Percentiles rank a stretch among this genome's conserved stretches.
phyloP scores from a whole-genome alignment of 2,797 vertebrate genomes.

The Phaenicophaeus curvirostris region DNA sequence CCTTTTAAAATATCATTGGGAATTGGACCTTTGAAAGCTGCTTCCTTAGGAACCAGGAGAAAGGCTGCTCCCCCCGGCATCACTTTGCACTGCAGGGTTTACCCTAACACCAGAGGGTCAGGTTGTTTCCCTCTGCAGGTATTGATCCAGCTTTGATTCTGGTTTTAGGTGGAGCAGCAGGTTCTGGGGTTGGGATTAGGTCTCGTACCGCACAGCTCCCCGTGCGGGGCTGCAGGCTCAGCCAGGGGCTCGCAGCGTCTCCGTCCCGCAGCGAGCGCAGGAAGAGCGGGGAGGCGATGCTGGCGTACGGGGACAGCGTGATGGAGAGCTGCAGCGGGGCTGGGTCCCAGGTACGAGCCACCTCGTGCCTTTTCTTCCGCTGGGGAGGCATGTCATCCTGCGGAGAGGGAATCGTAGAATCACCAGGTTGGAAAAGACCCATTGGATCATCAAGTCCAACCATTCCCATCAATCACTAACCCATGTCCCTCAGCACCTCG shows the following conservation, averaged over 20 bases:
- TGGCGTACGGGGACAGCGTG: conserved; percentile 86
- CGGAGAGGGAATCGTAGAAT: background rate
- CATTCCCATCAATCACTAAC: no score
- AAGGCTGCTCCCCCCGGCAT: background rate
- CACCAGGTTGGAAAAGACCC: no score
- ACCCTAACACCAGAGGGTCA: accelerated
- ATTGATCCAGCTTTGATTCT: background rate
- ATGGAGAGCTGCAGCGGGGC: conserved; percentile 87
- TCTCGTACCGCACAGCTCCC: conserved; percentile 80
- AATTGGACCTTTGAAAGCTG: background rate
- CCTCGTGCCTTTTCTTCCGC: conserved; percentile 73
- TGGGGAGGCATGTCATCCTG: conserved; percentile 77
- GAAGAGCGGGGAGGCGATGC: conserved; percentile 84
- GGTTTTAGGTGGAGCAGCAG: accelerated
- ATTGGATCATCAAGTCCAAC: no score
- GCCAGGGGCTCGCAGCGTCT: conserved; percentile 79
- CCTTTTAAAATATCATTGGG: background rate
- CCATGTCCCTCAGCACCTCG: no score
- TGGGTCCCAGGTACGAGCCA: conserved; percentile 78
- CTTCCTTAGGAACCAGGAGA: accelerated
- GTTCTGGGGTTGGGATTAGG: accelerated
- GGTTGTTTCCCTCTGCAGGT: accelerated
- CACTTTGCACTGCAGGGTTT: accelerated
- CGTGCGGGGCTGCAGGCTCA: conserved; percentile 79
- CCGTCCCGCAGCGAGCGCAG: conserved; percentile 81